Base-by-base conservation (phyloP, 2,797 vertebrate species). In the Bryconaethiops microstoma region DNA sequence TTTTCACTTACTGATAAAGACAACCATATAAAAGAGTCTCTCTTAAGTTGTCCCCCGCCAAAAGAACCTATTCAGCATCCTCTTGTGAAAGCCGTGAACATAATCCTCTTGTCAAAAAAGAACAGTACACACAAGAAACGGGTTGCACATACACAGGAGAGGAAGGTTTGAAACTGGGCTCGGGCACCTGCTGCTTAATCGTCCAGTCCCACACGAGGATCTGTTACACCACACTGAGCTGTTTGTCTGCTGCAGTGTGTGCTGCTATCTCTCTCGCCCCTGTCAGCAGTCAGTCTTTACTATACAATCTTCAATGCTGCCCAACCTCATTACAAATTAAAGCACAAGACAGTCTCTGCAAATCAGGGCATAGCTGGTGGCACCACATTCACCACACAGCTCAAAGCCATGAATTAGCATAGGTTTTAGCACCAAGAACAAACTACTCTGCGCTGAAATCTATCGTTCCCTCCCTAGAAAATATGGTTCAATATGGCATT, bases 281-380 rank as follows among this genome's bases (percentile, higher is more conserved):
- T 52, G 45, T 70, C 68, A 10, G 65, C 65, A 68, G 65, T 68
- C 65, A 68, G 29, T 52, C 74, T 75, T 64, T 83, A 83, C 72
- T 81, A 80, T 78, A 82, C 77, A 82, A 68, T 84, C 57, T 65
- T 64, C 75, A 6, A 83, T 35, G 5, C n/a, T 80, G 77, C 57
- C 88, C 84, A 80, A 67, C 39, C 71, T 82, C 79, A 83, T 84
- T 74, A 84, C 55, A 75, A 85, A 88, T 76, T 50, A 81, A 55
- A 83, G 35, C 7, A 64, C 65, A 81, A 81, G 79, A 70, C 65
- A 84, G 74, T 21, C 12, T 74, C 76, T 81, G 74, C 45, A 21
- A 78, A 29, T 67, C 39, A 79, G 70, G 64, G 21, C 65, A 68
- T 39, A 40, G 74, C 77, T 78, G 73, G 40, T 35, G 79, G 74